Percentiles rank a stretch among this genome's conserved stretches.
These are phyloP conservation scores for Dromas ardeola DNA, from an alignment of 2,113 vertebrate species.

Conservation along the genomic window DNA sequence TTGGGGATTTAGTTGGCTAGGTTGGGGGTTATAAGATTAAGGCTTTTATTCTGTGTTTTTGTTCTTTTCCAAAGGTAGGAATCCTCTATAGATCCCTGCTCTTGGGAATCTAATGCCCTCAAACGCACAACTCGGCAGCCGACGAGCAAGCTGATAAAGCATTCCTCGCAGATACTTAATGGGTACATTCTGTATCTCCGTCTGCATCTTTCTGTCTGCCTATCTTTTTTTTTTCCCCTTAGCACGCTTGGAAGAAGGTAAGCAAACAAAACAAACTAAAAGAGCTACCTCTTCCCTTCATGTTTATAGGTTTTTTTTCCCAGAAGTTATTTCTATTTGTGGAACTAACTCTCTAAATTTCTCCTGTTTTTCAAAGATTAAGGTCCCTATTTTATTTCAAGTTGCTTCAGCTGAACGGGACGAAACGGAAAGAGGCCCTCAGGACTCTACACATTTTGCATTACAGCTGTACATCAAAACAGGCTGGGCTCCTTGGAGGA, in stretches of 20 bases:
- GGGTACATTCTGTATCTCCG: background rate
- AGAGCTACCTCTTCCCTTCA: background rate
- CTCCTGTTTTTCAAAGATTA: background rate
- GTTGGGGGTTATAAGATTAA: slow-evolving; percentile 48
- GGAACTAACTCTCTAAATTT: background rate
- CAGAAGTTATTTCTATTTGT: background rate
- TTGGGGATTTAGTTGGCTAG: slow-evolving; percentile 61
- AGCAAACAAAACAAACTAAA: background rate
- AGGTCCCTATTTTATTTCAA: background rate
- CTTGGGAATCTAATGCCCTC: slow-evolving; percentile 51
- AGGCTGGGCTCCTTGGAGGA: background rate
- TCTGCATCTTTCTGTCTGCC: slow-evolving; percentile 36
- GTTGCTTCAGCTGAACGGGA: background rate
- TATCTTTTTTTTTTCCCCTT: background rate
- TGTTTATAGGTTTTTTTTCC: background rate
- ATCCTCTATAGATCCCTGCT: slow-evolving; percentile 28
- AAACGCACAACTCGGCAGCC: background rate
- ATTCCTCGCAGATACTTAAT: slow-evolving; percentile 8
- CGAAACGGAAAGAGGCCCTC: background rate
- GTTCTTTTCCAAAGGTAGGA: slow-evolving; percentile 63
- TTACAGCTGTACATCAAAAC: background rate
- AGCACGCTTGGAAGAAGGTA: background rate
- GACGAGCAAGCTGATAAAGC: slow-evolving; percentile 44
- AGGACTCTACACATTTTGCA: background rate
- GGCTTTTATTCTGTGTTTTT: slow-evolving; percentile 64